phyloP scores from a whole-genome alignment of 35 echinoderm and acorn worm genomes.

The Patiria miniata region DNA sequence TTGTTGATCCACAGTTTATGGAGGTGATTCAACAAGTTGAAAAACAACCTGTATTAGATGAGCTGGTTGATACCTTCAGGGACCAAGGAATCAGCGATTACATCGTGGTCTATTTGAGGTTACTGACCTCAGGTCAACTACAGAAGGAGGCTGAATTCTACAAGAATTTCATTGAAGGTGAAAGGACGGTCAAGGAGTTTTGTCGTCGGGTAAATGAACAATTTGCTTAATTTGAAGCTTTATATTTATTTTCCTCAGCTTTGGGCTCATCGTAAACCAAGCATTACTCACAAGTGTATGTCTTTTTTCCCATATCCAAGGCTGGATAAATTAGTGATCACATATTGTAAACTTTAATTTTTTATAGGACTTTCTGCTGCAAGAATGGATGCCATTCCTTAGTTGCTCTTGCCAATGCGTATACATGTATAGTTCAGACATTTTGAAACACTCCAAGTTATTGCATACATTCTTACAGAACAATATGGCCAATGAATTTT shows the following conservation, averaged over 20 bases:
- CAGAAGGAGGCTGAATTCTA: constrained; percentile 88
- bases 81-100: constrained; percentile 97
- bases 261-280: neutral
- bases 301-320: too few relatives aligned
- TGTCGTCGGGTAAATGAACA: constrained; percentile 78
- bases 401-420: too few relatives aligned
- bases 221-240: neutral
- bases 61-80: constrained; percentile 67
- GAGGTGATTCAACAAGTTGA: constrained; percentile 83
- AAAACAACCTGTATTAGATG: constrained; percentile 62
- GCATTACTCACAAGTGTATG: too few relatives aligned
- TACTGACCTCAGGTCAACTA: constrained; percentile 93
- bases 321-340: too few relatives aligned
- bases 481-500: too few relatives aligned
- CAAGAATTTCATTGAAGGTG: constrained; percentile 89
- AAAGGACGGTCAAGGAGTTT: constrained; percentile 85
- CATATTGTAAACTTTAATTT: too few relatives aligned
- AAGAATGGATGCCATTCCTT: too few relatives aligned
- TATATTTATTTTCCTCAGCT: neutral
- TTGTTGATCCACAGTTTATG: constrained; percentile 82
- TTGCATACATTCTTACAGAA: too few relatives aligned
- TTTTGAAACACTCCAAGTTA: too few relatives aligned
- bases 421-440: too few relatives aligned
- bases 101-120: constrained; percentile 91
- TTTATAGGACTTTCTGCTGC: too few relatives aligned